Conservation (phyloP, 1,140 invertebrate genomes). For the Drosophila sturtevanti region DNA sequence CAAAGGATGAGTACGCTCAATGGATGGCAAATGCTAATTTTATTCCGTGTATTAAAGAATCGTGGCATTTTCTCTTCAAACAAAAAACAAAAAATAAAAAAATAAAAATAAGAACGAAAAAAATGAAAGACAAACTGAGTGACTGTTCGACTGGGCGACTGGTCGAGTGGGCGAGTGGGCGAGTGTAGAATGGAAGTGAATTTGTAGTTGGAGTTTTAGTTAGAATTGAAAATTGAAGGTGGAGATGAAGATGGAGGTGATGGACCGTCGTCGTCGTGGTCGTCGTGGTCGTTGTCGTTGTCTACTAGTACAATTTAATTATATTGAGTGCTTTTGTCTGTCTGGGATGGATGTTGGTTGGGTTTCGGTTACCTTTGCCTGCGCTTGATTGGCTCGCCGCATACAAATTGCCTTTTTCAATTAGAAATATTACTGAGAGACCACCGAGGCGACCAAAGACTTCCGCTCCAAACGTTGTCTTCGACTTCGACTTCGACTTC, state of each 20-base stretch:
- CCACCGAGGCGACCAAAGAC: slow-evolving; percentile 45
- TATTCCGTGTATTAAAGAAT: slow-evolving; percentile 52
- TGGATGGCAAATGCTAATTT: slow-evolving; percentile 54
- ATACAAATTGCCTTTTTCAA: slow-evolving; percentile 80
- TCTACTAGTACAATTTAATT: slow-evolving; percentile 64
- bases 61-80: slow-evolving; percentile 52
- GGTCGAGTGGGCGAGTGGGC: slow-evolving; percentile 7
- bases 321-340: slow-evolving; percentile 77
- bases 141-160: slow-evolving; percentile 7
- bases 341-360: slow-evolving; percentile 7
- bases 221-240: slow-evolving; percentile 10
- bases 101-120: neutral
- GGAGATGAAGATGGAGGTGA: slow-evolving; percentile 10
- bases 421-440: slow-evolving; percentile 68
- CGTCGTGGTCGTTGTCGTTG: neutral
- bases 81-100: too few relatives aligned
- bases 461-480: neutral
- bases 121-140: slow-evolving; percentile 3
- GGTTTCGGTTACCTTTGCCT: slow-evolving; percentile 10
- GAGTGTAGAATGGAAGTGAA: neutral
- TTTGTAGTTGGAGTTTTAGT: slow-evolving; percentile 21
- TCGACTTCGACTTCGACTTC: neutral
- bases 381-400: slow-evolving; percentile 57
- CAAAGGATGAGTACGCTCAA: slow-evolving; percentile 20
- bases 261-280: slow-evolving; percentile 12